Evolutionary conservation across 2,113 vertebrate species (phyloP).

Genomic region (Taxidea taxus): DNA sequence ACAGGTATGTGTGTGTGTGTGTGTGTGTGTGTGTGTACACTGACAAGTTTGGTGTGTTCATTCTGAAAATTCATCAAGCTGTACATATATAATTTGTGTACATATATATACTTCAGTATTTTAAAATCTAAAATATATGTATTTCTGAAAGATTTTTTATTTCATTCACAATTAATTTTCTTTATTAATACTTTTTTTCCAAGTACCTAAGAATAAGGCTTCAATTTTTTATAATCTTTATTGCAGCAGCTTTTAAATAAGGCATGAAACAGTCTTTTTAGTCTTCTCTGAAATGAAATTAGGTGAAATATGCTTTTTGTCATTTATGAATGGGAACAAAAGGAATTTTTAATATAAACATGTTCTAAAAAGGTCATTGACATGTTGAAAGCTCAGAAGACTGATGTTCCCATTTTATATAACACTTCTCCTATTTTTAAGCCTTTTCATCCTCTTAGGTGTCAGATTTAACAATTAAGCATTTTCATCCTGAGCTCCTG

Average conservation of each 20-base stretch:
- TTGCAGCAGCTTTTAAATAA: constrained; percentile 1
- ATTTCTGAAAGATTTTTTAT: neutral
- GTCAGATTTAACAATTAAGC: neutral
- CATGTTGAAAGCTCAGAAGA: neutral
- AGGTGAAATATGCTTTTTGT: neutral
- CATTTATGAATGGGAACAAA: constrained; percentile 30
- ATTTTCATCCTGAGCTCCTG: neutral
- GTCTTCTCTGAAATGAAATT: neutral
- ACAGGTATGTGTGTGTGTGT: neutral
- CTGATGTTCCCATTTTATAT: neutral
- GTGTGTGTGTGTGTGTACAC: neutral
- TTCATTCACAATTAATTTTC: neutral
- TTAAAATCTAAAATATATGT: neutral
- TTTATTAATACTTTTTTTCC: neutral
- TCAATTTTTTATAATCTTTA: neutral
- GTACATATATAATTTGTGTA: neutral
- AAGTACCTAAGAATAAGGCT: neutral
- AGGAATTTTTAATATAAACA: constrained; percentile 13
- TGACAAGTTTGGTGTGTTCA: neutral
- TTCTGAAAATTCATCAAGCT: neutral
- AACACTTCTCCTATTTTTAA: neutral
- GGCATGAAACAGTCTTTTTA: neutral
- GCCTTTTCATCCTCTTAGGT: neutral
- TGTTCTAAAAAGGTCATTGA: neutral
- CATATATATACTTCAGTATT: neutral